Percentiles rank a stretch among this genome's conserved stretches.
Conservation (phyloP, 2,113 vertebrate genomes). For the Polypterus senegalus region DNA sequence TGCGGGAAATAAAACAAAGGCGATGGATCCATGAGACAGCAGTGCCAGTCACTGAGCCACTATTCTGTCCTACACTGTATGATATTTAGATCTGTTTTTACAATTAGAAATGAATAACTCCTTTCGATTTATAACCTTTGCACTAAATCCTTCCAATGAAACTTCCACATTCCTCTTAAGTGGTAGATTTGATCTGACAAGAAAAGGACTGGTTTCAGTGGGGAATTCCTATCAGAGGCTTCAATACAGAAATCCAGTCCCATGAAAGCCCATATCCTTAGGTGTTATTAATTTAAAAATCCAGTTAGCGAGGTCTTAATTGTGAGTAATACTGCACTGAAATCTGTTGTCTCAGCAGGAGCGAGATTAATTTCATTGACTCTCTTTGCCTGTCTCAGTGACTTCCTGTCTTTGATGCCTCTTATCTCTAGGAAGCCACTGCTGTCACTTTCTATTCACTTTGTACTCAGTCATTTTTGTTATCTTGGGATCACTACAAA, state of each 20-base stretch:
- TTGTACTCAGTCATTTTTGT: constrained; percentile 33
- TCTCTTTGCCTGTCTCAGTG: constrained; percentile 44
- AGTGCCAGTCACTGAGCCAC: no score
- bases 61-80: no score
- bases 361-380: constrained; percentile 50
- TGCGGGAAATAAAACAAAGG: no score
- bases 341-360: constrained; percentile 38
- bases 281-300: constrained; percentile 24
- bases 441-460: constrained; percentile 42
- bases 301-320: constrained; percentile 23
- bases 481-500: constrained; percentile 31
- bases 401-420: constrained; percentile 42
- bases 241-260: background rate
- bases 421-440: constrained; percentile 39
- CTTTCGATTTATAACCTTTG: background rate
- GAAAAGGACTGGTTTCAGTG: constrained; percentile 2
- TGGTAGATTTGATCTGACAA: constrained; percentile 9
- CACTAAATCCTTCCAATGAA: background rate
- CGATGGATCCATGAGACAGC: no score
- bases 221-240: constrained; percentile 6
- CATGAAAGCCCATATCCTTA: constrained; percentile 15
- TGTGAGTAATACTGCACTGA: constrained; percentile 23
- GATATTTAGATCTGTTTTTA: no score
- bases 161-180: constrained; percentile 8
- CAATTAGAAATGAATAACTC: no score